A percentile compares a stretch with the other conserved stretches of the same genome.
Conservation (phyloP, 2,888 invertebrate genomes). For the Pachymerium ferrugineum region DNA sequence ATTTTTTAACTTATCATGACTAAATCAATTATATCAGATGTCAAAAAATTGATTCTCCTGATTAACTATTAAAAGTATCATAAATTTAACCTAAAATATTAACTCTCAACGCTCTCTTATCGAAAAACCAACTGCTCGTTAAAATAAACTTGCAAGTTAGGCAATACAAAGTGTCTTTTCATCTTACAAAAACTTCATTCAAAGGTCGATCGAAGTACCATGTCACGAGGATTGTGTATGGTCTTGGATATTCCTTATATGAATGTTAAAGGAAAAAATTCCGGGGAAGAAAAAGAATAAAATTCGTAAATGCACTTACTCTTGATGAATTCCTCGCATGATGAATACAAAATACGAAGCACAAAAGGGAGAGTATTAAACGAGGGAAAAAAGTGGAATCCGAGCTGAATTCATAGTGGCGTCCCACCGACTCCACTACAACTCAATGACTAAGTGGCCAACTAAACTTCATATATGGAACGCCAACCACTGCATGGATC, state of each 20-base stretch:
- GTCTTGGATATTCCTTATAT: too few relatives aligned
- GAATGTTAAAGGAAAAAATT: too few relatives aligned
- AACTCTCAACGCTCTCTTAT: too few relatives aligned
- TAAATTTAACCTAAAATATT: too few relatives aligned
- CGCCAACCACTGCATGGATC: not conserved
- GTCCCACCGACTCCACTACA: not conserved
- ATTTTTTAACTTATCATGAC: too few relatives aligned
- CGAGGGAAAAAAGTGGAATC: not conserved
- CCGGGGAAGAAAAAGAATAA: not conserved
- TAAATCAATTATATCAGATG: not conserved
- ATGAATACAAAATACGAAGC: not conserved
- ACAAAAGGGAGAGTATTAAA: not conserved
- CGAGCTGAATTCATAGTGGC: not conserved
- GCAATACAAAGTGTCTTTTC: not conserved
- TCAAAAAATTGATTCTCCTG: not conserved
- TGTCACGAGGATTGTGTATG: not conserved
- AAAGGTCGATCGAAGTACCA: constrained; percentile 7
- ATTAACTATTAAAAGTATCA: not conserved
- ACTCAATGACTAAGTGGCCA: constrained; percentile 18
- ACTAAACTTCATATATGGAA: not conserved
- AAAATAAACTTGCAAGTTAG: not conserved
- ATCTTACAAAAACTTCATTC: constrained; percentile 3
- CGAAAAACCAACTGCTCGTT: too few relatives aligned
- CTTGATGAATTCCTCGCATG: constrained; percentile 10
- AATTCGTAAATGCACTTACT: not conserved